phyloP scores from a whole-genome alignment of 2,113 vertebrate genomes.

The Bufo bufo region DNA sequence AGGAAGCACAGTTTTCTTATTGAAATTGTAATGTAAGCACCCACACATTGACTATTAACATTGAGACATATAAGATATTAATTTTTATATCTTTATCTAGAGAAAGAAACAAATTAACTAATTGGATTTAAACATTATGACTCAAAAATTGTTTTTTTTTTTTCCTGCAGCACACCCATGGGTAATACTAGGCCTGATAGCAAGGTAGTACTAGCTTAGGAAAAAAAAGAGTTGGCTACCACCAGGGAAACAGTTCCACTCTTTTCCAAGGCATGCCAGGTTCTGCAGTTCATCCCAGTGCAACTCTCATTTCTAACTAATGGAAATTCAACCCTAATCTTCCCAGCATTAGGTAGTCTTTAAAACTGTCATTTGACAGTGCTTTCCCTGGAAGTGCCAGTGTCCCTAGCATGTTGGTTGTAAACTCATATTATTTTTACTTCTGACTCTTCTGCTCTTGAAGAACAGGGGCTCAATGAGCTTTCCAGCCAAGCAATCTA shows the following conservation, averaged over 20 bases:
- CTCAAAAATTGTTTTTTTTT: neutral
- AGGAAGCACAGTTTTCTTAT: neutral
- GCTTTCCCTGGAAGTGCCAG: neutral
- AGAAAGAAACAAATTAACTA: neutral
- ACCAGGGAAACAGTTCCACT: too few relatives aligned
- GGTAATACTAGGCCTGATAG: neutral
- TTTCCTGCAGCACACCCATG: neutral
- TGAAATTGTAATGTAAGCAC: neutral
- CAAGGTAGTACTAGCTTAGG: neutral
- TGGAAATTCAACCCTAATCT: neutral
- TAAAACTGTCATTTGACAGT: neutral
- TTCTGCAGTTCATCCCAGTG: neutral
- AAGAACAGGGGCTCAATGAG: neutral
- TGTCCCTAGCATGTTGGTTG: too few relatives aligned
- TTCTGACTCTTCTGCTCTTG: too few relatives aligned
- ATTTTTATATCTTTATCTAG: neutral
- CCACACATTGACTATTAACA: too few relatives aligned
- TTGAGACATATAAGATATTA: neutral
- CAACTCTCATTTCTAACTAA: neutral
- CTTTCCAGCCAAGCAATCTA: neutral
- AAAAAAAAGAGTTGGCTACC: too few relatives aligned
- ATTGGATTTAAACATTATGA: neutral
- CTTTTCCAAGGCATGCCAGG: neutral
- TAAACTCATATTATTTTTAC: too few relatives aligned
- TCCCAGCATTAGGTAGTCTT: neutral